Conservation (phyloP, 2,888 invertebrate species). For the Dasysyrphus tricinctus region DNA sequence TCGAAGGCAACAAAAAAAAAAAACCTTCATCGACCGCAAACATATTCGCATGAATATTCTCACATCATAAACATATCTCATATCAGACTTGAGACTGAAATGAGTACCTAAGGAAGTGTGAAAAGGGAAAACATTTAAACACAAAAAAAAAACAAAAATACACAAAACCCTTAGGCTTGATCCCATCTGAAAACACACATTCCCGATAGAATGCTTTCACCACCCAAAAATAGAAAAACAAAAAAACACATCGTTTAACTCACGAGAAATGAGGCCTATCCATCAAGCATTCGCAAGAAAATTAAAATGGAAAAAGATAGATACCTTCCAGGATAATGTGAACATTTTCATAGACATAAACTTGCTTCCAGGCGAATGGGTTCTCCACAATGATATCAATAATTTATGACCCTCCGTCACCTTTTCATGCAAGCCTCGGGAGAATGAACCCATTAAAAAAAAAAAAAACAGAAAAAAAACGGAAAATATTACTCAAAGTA, state of each 20-base stretch:
- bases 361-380: slow-evolving; percentile 31
- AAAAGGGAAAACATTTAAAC: slow-evolving; percentile 42
- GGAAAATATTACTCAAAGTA: slow-evolving; percentile 58
- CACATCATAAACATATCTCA: slow-evolving; percentile 32
- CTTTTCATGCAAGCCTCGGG: background rate
- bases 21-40: slow-evolving; percentile 20
- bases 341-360: slow-evolving; percentile 16
- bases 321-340: slow-evolving; percentile 27
- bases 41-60: slow-evolving; percentile 58
- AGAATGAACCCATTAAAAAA: no score
- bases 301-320: slow-evolving; percentile 36
- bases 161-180: slow-evolving; percentile 40
- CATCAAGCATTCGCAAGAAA: slow-evolving; percentile 60
- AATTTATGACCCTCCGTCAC: slow-evolving; percentile 60
- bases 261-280: slow-evolving; percentile 62
- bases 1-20: background rate
- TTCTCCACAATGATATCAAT: slow-evolving; percentile 68
- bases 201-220: slow-evolving; percentile 47
- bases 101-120: slow-evolving; percentile 59
- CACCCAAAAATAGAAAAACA: background rate
- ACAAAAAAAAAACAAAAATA: no score
- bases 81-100: slow-evolving; percentile 52
- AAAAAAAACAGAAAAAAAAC: slow-evolving; percentile 6
- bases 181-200: slow-evolving; percentile 40
- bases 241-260: slow-evolving; percentile 52